Percentiles rank a stretch among this genome's conserved stretches.
phyloP scores from a whole-genome alignment of 1,140 invertebrate genomes.

The Whitmania pigra region DNA sequence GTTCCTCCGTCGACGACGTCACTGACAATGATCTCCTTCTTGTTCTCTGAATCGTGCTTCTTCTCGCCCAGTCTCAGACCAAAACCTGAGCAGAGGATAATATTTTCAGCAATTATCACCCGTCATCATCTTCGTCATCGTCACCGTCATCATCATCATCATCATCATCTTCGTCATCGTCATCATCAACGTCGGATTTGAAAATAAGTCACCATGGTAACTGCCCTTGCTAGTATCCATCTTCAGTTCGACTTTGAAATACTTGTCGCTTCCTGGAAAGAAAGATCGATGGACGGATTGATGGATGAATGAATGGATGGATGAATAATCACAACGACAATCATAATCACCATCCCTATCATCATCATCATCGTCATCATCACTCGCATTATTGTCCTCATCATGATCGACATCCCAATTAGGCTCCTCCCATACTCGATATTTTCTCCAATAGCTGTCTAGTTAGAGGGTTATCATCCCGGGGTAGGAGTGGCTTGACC shows the following conservation, averaged over 20 bases:
- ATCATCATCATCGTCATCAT: not conserved
- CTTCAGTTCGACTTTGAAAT: constrained; percentile 9
- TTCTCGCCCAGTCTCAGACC: constrained; percentile 3
- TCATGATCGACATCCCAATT: not conserved
- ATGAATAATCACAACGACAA: not conserved
- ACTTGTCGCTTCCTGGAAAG: constrained; percentile 7
- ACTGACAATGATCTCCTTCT: not conserved
- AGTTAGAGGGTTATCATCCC: not conserved
- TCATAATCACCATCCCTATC: not conserved
- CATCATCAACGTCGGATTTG: not conserved
- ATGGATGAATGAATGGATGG: not conserved
- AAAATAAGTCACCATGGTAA: constrained; percentile 1
- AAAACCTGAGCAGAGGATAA: not conserved
- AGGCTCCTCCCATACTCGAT: not conserved
- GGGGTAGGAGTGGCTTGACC: not conserved
- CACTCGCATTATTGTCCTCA: not conserved
- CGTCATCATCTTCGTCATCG: constrained; percentile 13
- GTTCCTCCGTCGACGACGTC: not conserved
- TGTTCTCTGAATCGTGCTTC: not conserved
- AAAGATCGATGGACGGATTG: not conserved
- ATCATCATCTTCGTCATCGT: constrained; percentile 16
- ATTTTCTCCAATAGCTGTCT: constrained; percentile 2
- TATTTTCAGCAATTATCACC: no score
- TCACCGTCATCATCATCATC: constrained; percentile 14
- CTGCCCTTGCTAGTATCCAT: not conserved